Evolutionary conservation across 2,113 vertebrate species (phyloP).

Genomic region (Mormyrus lacerda): DNA sequence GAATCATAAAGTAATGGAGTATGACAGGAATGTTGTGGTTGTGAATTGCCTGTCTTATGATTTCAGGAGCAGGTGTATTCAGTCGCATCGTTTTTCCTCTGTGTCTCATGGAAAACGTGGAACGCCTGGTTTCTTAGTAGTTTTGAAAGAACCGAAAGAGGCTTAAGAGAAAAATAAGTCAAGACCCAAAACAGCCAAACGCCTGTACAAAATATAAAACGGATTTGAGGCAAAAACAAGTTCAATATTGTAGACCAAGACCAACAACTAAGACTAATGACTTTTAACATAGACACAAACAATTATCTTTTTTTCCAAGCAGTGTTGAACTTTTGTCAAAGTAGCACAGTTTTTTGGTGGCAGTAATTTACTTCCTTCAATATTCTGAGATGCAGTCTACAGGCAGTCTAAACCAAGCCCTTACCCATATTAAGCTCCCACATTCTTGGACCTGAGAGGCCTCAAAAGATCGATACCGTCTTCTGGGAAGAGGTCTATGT

Average conservation of each 20-base stretch:
- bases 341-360: neutral
- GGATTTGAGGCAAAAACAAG: neutral
- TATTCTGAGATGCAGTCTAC: neutral
- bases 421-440: neutral
- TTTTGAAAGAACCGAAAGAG: neutral
- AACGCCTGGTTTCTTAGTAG: neutral
- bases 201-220: neutral
- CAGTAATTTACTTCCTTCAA: neutral
- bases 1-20: neutral
- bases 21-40: neutral
- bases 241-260: neutral
- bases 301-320: neutral
- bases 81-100: neutral
- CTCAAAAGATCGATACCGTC: neutral
- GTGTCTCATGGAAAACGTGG: neutral
- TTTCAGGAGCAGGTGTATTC: neutral
- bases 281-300: neutral
- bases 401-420: neutral
- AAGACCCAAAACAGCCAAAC: neutral
- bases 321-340: neutral
- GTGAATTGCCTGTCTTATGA: neutral
- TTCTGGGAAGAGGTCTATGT: neutral
- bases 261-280: neutral
- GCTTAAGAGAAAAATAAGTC: neutral
- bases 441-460: neutral